Evolutionary conservation across 2,888 invertebrate species (phyloP).

Genomic region (Tachina grossa): DNA sequence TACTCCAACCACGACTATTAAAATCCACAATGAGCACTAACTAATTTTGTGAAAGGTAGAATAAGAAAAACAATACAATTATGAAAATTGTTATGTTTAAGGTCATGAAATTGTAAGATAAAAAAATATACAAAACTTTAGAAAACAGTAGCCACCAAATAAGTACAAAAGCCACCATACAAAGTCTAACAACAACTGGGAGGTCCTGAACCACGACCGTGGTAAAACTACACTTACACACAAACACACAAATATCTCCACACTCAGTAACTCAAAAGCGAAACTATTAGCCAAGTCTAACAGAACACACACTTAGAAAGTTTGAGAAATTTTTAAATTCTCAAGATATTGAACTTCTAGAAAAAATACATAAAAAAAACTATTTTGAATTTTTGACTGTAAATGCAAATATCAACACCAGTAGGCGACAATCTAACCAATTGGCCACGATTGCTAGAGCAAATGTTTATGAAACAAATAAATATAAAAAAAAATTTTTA

Average conservation of each 20-base stretch:
- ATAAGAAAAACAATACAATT: conserved; percentile 57
- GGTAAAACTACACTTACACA: conserved; percentile 26
- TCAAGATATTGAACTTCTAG: conserved; percentile 25
- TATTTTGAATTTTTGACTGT: conserved; percentile 63
- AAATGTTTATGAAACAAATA: conserved; percentile 12
- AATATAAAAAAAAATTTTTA: conserved; percentile 7
- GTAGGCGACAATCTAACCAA: conserved; percentile 81
- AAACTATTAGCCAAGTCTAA: conserved; percentile 32
- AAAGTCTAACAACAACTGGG: conserved; percentile 65
- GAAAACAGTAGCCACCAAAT: conserved; percentile 68
- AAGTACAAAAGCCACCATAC: conserved; percentile 57
- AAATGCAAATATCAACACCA: conserved; percentile 73
- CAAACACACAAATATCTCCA: background rate
- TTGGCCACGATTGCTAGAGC: conserved; percentile 73
- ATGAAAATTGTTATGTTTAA: conserved; percentile 67
- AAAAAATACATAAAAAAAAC: conserved; percentile 9
- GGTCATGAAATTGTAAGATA: conserved; percentile 64
- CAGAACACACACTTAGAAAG: conserved; percentile 64
- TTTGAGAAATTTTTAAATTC: conserved; percentile 59
- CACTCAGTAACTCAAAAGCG: conserved; percentile 4
- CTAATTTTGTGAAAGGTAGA: conserved; percentile 56
- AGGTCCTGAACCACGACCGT: conserved; percentile 70
- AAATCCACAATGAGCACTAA: conserved; percentile 57
- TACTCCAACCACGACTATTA: conserved; percentile 67
- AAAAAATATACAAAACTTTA: conserved; percentile 2